phyloP scores from a whole-genome alignment of 2,888 invertebrate species.

The Teleiodes luculella region DNA sequence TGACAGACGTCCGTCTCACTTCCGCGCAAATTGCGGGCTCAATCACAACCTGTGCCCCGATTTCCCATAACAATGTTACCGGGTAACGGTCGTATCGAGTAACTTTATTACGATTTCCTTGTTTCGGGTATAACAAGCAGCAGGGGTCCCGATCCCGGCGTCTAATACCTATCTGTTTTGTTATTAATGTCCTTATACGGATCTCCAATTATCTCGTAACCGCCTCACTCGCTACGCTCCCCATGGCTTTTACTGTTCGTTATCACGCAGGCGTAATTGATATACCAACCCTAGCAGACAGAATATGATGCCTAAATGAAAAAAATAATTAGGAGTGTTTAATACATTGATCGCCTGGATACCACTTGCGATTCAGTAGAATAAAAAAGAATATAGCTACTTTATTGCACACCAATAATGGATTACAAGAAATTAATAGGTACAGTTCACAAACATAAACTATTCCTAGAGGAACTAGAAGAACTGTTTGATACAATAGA shows the following conservation, averaged over 20 bases:
- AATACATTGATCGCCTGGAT: too few species aligned
- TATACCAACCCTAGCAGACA: slow-evolving; percentile 6
- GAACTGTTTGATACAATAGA: too few species aligned
- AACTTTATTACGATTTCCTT: slow-evolving; percentile 65
- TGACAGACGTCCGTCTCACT: slow-evolving; percentile 29
- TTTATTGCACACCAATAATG: too few species aligned
- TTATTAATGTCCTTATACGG: slow-evolving; percentile 68
- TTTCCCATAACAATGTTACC: slow-evolving; percentile 58
- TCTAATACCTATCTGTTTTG: slow-evolving; percentile 66
- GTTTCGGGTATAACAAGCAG: slow-evolving; percentile 57
- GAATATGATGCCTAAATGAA: too few species aligned
- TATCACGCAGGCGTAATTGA: slow-evolving; percentile 33
- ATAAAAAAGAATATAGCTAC: too few species aligned
- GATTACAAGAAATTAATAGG: too few species aligned
- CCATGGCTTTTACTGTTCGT: slow-evolving; percentile 34
- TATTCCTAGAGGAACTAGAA: too few species aligned
- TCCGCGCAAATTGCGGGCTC: slow-evolving; percentile 26
- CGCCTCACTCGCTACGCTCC: slow-evolving; percentile 36
- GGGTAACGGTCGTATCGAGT: slow-evolving; percentile 48
- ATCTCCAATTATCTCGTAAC: slow-evolving; percentile 62
- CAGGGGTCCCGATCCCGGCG: slow-evolving; percentile 46
- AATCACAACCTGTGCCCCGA: slow-evolving; percentile 43
- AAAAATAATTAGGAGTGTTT: too few species aligned
- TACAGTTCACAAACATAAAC: too few species aligned
- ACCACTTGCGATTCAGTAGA: too few species aligned